Base-by-base conservation (phyloP, 2,113 vertebrate species). In the Gambusia holbrooki region DNA sequence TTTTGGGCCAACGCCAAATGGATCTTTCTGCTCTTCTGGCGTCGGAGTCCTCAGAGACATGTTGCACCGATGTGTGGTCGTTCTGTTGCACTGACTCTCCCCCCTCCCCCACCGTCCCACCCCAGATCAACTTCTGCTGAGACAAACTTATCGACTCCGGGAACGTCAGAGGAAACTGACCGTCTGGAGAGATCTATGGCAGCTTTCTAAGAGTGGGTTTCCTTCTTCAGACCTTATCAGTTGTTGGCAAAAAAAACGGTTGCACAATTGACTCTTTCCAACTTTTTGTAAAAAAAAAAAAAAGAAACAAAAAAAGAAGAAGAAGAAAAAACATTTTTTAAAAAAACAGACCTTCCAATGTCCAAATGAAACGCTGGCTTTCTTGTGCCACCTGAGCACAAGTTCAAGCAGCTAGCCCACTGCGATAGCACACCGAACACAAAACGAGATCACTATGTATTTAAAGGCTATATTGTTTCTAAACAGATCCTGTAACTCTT, bases 231-330 rank as follows among this genome's bases (percentile, higher is more conserved):
- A 84, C 87, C 37, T 80, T 37, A 27, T 66, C 82, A 75, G 71
- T 71, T 32, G 69, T 75, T 74, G 71, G 83, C 77, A 84, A 51
- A 85, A 84, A 51, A 85, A 90, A 86, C 74, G 74, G 79, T 87
- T 91, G 92, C 92, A 92, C 93, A 94, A 92, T 83, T 88, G 88
- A 93, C 90, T 93, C 85, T 92, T 94, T 92, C 81, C 84, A 86
- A 88, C 66, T 85, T 90, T 90, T 85, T 90, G 42, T 76, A 58
- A 68, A 78, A 74, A 58, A 48, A 5, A 67, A 75, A 68, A 84
- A 62, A 72, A 29, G 66, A 73, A 54, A 71, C n/a, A 33, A 33
- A 33, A 33, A 72, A 69, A 84, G 62, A 72, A 27, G 66, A 73
- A 54, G 69, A 80, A 74, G 25, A 48, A 17, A 68, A 76, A 69